phyloP scores from a whole-genome alignment of 2,888 invertebrate genomes.

The Athalia rosae region DNA sequence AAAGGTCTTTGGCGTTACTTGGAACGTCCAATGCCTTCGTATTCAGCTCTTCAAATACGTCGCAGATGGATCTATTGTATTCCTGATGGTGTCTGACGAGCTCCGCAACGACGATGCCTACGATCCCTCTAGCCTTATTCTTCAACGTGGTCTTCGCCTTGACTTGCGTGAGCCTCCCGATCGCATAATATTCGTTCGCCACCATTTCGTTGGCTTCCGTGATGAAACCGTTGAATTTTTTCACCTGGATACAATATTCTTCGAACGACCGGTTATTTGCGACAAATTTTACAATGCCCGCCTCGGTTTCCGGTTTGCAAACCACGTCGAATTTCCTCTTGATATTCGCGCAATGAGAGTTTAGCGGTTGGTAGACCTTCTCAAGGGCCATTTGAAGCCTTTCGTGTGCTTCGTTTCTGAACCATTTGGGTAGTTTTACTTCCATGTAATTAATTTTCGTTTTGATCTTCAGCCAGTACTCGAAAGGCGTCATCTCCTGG shows the following conservation, averaged over 20 bases:
- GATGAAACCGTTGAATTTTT: constrained; percentile 60
- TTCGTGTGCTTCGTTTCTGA: constrained; percentile 64
- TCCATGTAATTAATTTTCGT: constrained; percentile 75
- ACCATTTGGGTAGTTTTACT: constrained; percentile 78
- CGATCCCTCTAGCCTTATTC: constrained; percentile 55
- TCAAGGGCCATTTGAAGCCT: constrained; percentile 57
- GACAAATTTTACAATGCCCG: constrained; percentile 51
- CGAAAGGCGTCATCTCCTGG: constrained; percentile 78
- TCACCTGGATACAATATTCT: constrained; percentile 58
- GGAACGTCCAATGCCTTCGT: constrained; percentile 73
- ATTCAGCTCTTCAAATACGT: constrained; percentile 74
- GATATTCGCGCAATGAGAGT: constrained; percentile 55
- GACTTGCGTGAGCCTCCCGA: constrained; percentile 62
- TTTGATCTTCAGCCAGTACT: constrained; percentile 73
- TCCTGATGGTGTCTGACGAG: constrained; percentile 61
- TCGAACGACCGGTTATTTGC: constrained; percentile 54
- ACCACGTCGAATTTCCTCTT: constrained; percentile 59
- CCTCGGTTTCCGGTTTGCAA: constrained; percentile 53
- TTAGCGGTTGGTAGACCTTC: constrained; percentile 57
- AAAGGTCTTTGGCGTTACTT: constrained; percentile 75
- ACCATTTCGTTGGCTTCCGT: constrained; percentile 59
- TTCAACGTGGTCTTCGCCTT: constrained; percentile 60
- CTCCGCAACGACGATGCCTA: constrained; percentile 57
- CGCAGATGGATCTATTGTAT: constrained; percentile 68
- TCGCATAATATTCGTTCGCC: constrained; percentile 60